Conservation (phyloP, 2,888 invertebrate genomes). For the Acleris literana region DNA sequence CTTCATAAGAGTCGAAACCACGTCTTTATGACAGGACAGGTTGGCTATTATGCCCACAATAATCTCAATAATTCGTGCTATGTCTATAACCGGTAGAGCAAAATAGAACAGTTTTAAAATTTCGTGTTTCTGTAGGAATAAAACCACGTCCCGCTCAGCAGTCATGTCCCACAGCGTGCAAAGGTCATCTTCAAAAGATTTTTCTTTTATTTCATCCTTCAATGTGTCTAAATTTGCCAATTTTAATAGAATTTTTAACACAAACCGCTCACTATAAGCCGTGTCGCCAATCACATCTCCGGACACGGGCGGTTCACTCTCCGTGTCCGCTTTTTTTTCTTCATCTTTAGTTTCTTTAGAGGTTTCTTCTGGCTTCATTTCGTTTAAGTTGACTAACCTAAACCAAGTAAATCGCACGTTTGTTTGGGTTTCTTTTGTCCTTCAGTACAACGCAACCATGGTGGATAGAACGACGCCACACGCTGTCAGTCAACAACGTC, state of each 20-base stretch:
- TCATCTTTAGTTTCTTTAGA: constrained; percentile 42
- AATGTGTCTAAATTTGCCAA: constrained; percentile 78
- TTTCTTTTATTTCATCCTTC: constrained; percentile 82
- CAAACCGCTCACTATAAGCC: constrained; percentile 90
- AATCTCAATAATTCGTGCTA: constrained; percentile 89
- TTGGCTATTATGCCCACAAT: constrained; percentile 93
- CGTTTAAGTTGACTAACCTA: constrained; percentile 14
- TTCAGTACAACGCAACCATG: constrained; percentile 11
- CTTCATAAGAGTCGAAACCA: constrained; percentile 82
- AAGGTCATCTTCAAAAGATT: constrained; percentile 88
- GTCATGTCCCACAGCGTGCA: constrained; percentile 95
- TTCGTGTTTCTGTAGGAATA: constrained; percentile 86
- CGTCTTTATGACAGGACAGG: constrained; percentile 88
- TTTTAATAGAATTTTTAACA: constrained; percentile 87
- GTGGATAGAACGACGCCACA: constrained; percentile 22
- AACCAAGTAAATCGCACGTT: constrained; percentile 1
- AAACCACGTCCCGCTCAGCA: constrained; percentile 89
- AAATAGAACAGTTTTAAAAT: constrained; percentile 86
- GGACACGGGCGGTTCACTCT: constrained; percentile 63
- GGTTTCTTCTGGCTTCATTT: constrained; percentile 58
- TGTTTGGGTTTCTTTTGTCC: constrained; percentile 33
- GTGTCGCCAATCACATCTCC: constrained; percentile 93
- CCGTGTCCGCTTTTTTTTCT: constrained; percentile 43
- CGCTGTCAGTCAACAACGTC: constrained; percentile 19
- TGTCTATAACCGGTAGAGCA: constrained; percentile 81